These are phyloP conservation scores for Trematocara nigrifrons DNA, from an alignment of 2,113 vertebrate species.

Conservation along the genomic window DNA sequence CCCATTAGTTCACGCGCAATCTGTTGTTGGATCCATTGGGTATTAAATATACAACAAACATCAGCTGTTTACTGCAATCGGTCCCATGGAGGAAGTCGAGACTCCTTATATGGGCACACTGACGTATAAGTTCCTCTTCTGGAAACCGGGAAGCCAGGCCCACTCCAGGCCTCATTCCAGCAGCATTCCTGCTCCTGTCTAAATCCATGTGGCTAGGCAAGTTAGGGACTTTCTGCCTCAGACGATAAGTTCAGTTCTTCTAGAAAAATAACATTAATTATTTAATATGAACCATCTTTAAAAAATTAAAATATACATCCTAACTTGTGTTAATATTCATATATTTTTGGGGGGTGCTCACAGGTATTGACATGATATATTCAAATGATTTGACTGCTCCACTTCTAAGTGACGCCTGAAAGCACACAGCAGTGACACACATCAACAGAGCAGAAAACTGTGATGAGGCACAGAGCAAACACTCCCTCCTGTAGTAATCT, in stretches of 20 bases:
- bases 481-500: background rate
- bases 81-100: constrained; percentile 52
- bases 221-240: constrained; percentile 43
- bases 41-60: background rate
- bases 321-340: background rate
- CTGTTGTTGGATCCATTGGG: background rate
- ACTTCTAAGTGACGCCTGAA: background rate
- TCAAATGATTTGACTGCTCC: background rate
- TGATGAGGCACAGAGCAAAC: background rate
- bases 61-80: background rate
- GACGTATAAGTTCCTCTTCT: constrained; percentile 63
- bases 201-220: constrained; percentile 26
- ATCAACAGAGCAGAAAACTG: background rate
- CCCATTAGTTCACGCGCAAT: background rate
- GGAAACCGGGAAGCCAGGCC: constrained; percentile 65
- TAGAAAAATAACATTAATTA: background rate
- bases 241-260: background rate
- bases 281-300: background rate
- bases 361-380: background rate
- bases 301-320: background rate
- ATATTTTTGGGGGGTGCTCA: background rate
- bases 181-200: constrained; percentile 36
- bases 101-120: constrained; percentile 68
- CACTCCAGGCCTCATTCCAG: constrained; percentile 42
- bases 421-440: background rate